Evolutionary conservation across 2,113 vertebrate species (phyloP).

Genomic region (Odocoileus hemionus): DNA sequence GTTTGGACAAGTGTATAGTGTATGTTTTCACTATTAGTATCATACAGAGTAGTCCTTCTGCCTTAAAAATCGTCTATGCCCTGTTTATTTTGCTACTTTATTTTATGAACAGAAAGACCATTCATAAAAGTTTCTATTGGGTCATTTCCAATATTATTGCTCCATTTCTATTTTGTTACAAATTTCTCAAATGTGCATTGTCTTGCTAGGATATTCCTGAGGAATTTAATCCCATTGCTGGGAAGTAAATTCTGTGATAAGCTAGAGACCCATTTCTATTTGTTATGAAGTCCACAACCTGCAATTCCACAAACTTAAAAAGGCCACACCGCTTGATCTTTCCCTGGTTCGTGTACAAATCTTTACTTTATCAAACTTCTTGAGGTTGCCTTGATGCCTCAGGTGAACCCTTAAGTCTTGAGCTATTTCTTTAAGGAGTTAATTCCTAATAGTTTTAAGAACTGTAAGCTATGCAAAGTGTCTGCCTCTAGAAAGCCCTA

Average conservation of each 20-base stretch:
- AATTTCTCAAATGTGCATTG: constrained; percentile 22
- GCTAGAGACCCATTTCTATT: not conserved
- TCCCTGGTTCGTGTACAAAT: not conserved
- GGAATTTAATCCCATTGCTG: not conserved
- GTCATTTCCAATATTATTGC: not conserved
- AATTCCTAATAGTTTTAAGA: not conserved
- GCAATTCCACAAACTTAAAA: not conserved
- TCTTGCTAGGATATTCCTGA: not conserved
- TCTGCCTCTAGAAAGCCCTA: not conserved
- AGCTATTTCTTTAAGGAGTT: not conserved
- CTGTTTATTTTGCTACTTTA: not conserved
- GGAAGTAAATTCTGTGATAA: not conserved
- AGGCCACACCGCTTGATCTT: not conserved
- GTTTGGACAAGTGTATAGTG: not conserved
- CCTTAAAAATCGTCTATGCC: not conserved
- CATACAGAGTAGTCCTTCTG: not conserved
- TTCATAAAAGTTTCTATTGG: not conserved
- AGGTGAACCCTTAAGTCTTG: not conserved
- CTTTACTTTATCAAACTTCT: not conserved
- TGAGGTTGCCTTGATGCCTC: not conserved
- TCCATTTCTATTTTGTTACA: not conserved
- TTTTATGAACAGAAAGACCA: constrained; percentile 19
- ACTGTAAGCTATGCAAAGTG: not conserved
- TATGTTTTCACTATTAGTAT: not conserved
- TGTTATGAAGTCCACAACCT: not conserved